Conservation (phyloP, 2,113 vertebrate species). For the Grammomys surdaster region DNA sequence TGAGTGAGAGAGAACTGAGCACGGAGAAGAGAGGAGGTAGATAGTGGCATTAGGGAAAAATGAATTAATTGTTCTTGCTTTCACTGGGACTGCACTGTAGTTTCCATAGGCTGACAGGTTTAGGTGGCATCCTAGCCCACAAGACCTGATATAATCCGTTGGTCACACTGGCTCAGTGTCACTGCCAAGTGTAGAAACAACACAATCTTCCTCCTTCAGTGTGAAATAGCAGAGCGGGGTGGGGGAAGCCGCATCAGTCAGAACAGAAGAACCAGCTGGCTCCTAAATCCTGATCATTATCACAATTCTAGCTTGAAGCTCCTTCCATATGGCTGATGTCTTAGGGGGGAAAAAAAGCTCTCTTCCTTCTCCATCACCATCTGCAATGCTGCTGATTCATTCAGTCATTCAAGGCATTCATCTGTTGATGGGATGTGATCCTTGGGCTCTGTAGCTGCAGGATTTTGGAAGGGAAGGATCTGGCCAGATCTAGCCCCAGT, state of each 20-base stretch:
- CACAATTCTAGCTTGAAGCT: constrained; percentile 45
- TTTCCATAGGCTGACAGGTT: not conserved
- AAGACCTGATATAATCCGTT: not conserved
- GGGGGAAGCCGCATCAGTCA: constrained; percentile 26
- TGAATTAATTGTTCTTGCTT: not conserved
- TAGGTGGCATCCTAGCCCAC: not conserved
- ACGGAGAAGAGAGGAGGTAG: not conserved
- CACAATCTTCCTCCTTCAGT: not conserved
- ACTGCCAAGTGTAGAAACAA: not conserved
- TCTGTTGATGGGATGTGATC: not conserved
- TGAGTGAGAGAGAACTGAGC: not conserved
- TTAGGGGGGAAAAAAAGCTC: constrained; percentile 33
- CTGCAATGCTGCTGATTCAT: constrained; percentile 50
- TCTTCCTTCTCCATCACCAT: constrained; percentile 12
- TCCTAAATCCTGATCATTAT: constrained; percentile 28
- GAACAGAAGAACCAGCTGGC: constrained; percentile 69
- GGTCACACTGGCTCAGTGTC: not conserved
- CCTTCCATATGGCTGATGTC: constrained; percentile 65
- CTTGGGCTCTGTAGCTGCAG: not conserved
- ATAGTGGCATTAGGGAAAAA: not conserved
- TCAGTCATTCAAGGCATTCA: constrained; percentile 38
- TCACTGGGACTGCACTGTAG: not conserved
- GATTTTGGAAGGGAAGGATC: not conserved
- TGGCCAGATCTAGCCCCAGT: fast-evolving
- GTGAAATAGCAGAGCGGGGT: constrained; percentile 31